A percentile compares a stretch with the other conserved stretches of the same genome.
phyloP scores from a whole-genome alignment of 2,113 vertebrate species.

The Gopherus flavomarginatus region DNA sequence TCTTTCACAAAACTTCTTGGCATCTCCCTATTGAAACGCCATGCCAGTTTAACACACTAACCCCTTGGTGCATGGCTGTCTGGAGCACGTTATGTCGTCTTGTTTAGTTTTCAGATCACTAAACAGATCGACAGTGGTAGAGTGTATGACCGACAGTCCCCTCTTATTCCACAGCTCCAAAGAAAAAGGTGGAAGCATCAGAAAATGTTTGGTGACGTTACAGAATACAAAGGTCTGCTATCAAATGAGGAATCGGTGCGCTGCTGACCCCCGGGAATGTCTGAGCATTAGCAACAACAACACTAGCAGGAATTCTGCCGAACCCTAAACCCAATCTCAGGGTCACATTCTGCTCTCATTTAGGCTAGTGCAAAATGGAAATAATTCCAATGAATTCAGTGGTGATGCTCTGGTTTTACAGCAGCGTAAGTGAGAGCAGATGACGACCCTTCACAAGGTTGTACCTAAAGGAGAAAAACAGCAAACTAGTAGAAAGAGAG shows the following conservation, averaged over 20 bases:
- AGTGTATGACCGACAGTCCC: fast-evolving
- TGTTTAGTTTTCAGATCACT: neutral
- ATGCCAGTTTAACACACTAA: fast-evolving
- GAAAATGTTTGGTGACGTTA: neutral
- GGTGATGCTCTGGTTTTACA: neutral
- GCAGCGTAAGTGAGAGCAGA: neutral
- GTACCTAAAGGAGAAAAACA: neutral
- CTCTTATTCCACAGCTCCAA: fast-evolving
- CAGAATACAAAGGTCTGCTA: fast-evolving
- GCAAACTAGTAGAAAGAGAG: neutral
- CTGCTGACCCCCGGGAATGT: neutral
- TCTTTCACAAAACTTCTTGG: neutral
- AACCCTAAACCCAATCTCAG: neutral
- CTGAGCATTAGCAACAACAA: neutral
- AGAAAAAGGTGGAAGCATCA: fast-evolving
- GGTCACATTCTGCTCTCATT: neutral
- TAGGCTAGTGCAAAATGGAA: neutral
- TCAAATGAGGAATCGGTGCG: neutral
- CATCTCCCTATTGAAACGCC: neutral
- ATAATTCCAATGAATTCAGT: neutral
- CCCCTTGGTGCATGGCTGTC: neutral
- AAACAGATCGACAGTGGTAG: fast-evolving
- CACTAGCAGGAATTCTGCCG: neutral
- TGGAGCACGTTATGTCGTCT: neutral
- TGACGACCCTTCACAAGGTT: neutral